Conservation (phyloP, 2,113 vertebrate species). For the Myotis brandtii region DNA sequence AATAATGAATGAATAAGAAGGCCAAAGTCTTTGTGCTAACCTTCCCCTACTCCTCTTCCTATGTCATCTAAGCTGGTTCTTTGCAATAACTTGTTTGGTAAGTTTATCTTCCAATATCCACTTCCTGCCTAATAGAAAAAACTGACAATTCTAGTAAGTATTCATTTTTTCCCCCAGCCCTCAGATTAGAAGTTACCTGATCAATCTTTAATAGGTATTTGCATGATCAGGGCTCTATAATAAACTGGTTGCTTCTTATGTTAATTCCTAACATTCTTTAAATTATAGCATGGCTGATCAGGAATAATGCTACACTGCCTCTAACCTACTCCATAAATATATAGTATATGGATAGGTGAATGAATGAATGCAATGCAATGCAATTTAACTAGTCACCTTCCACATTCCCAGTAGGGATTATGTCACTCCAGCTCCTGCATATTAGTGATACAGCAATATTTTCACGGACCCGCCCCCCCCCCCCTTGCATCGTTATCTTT, state of each 20-base stretch:
- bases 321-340: neutral
- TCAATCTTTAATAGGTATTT: conserved; percentile 3
- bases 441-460: neutral
- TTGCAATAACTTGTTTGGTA: neutral
- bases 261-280: conserved; percentile 12
- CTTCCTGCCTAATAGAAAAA: neutral
- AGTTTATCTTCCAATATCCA: neutral
- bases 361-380: neutral
- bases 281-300: neutral
- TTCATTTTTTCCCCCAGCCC: neutral
- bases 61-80: neutral
- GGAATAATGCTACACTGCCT: neutral
- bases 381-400: neutral
- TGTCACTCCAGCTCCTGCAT: neutral
- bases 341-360: neutral
- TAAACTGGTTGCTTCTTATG: neutral
- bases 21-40: neutral
- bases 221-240: neutral
- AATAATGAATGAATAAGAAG: neutral
- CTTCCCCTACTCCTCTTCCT: neutral
- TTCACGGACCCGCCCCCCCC: neutral
- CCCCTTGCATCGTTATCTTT: neutral
- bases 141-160: neutral
- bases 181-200: neutral
- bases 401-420: neutral